A percentile compares a stretch with the other conserved stretches of the same genome.
Evolutionary conservation across 2,113 vertebrate genomes (phyloP).

Genomic region (Trichomycterus rosablanca): DNA sequence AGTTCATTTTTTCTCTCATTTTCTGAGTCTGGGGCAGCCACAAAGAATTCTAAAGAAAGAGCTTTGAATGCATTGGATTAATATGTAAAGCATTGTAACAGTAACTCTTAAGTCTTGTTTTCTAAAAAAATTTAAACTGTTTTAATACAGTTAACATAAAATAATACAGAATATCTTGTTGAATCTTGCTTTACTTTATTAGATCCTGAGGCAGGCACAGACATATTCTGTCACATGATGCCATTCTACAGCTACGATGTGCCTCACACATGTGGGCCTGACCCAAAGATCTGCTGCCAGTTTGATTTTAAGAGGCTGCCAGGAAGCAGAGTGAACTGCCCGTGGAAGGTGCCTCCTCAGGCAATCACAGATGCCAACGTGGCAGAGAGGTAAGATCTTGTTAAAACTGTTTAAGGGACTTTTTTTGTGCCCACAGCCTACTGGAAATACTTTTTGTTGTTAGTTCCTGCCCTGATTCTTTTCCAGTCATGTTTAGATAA

Average conservation of each 20-base stretch:
- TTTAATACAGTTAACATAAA: too few species aligned
- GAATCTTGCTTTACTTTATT: slow-evolving; percentile 18
- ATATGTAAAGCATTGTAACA: too few species aligned
- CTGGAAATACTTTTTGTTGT: too few species aligned
- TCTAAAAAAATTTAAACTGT: too few species aligned
- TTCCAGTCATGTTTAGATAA: too few species aligned
- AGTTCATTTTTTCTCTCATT: too few species aligned
- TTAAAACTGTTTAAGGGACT: neutral
- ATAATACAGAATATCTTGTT: neutral
- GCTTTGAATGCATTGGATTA: too few species aligned
- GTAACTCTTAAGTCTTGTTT: too few species aligned
- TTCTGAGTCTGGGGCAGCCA: too few species aligned
- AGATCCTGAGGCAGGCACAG: slow-evolving; percentile 80
- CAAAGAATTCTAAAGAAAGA: too few species aligned
- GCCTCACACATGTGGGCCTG: slow-evolving; percentile 93
- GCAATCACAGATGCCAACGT: slow-evolving; percentile 82
- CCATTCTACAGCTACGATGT: slow-evolving; percentile 97
- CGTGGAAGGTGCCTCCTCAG: slow-evolving; percentile 92
- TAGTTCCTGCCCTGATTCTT: too few species aligned
- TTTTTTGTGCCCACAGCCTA: too few species aligned
- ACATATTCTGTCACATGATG: slow-evolving; percentile 99
- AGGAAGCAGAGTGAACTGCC: slow-evolving; percentile 90
- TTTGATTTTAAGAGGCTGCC: slow-evolving; percentile 96
- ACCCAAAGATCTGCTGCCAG: slow-evolving; percentile 97
- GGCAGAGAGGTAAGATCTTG: slow-evolving; percentile 80